Base-by-base conservation (phyloP, 2,888 invertebrate genomes). In the Neoaliturus tenellus region DNA sequence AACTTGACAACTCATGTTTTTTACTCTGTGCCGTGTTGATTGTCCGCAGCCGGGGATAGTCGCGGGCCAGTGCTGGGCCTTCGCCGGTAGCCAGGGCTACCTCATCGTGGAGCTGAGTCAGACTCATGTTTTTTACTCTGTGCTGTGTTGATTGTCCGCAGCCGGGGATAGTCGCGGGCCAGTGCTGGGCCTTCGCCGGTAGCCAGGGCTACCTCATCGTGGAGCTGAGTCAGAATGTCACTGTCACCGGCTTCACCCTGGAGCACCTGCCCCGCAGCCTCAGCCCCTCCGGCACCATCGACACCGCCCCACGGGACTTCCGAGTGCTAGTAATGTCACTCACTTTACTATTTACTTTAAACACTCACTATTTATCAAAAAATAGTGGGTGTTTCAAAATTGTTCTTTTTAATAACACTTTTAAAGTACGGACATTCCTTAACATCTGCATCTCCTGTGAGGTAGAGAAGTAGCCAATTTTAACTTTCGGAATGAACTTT, bases 61-160 rank as follows among this genome's bases (percentile, higher is more conserved):
- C 89, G 98, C 98, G 0, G 99, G 99, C 17, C 95, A 98, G 90
- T 99, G 99, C 91, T 99, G 99, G 98, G 97, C 99, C 58, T 99
- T 99, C 91, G 96, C 96, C 90, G 98, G 98, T 83, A 95, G 92
- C 0, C 91, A 90, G 44, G 97, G 97, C 35, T 93, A 93, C 85
- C 93, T 94, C 25, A 94, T 95, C 0, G 94, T 98, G 51, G 93
- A 95, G 87, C 92, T 98, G 51, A 86, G 88, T 1, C 83, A 87
- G n/a, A 86, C n/a, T n/a, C n/a, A n/a, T n/a, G n/a, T n/a, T n/a
- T n/a, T n/a, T n/a, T n/a, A n/a, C n/a, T n/a, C n/a, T n/a, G n/a
- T n/a, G n/a, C n/a, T n/a, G n/a, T n/a, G n/a, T n/a, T n/a, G n/a
- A n/a, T n/a, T 48, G 14, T 48, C 12, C n/a, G 5, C 86, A 95